Evolutionary conservation across 2,113 vertebrate species (phyloP), one percentile per base, ranked within the genome.

Genomic region (Albula goreensis): DNA sequence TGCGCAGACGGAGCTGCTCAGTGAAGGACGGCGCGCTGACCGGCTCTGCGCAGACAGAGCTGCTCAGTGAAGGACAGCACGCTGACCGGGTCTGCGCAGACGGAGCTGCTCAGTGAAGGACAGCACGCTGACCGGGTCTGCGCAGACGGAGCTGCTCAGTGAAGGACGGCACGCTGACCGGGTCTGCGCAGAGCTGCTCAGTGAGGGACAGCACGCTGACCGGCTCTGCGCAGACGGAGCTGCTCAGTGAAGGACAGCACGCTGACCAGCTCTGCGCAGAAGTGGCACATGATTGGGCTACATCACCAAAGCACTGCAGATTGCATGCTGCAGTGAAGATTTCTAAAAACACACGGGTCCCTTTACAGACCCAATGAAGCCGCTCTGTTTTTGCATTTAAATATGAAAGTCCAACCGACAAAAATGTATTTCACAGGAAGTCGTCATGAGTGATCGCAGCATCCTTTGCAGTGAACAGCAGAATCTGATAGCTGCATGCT

Each of bases 371-470:
- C 15, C 60, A 66, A 66, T 66, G 22, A 66, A 66, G 60, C 17
- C 60, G 7, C 22, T 19, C 17, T 19, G 15, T 66, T 66, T 66
- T 22, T 48, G 57, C n/a, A 66, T 56, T 66, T 7, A 48, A 19
- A 66, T 66, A 66, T 74, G n/a, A 31, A 83, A 82, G 60, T 60
- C 31, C 22, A 87, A 53, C 82, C 53, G 49, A 82, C 86, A 86
- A 53, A 85, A 78, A 50, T n/a, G n/a, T n/a, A n/a, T 70, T 81
- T 81, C 57, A 83, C 53, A 6, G 52, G n/a, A 22, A 48, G 41
- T 63, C 31, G 49, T 83, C 52, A n/a, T 15, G 8, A 7, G 22
- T 8, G 5, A 48, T 83, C 57, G 22, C 52, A 82, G 6, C n/a
- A 57, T 6, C 2, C 70, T 70, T 70, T 74, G 70, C 19, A 74